phyloP scores from a whole-genome alignment of 2,888 invertebrate genomes.

The Drosophila pullipes region DNA sequence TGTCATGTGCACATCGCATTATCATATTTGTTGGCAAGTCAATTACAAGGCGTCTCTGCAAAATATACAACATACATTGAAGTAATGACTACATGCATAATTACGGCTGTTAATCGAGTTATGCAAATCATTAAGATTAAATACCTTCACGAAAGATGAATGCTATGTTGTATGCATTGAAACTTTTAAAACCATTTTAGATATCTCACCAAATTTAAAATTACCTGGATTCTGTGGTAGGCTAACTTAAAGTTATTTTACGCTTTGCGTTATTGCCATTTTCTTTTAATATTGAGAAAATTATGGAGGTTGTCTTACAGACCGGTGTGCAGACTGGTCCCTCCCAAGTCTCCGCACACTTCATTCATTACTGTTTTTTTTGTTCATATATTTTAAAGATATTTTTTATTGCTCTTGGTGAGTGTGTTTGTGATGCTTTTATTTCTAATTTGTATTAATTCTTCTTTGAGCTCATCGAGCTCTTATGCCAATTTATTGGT shows the following conservation, averaged over 20 bases:
- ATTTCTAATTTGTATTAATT: not conserved
- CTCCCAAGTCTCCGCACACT: not conserved
- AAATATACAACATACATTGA: conserved; percentile 8
- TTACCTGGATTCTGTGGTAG: not conserved
- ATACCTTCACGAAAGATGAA: not conserved
- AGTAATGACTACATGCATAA: conserved; percentile 4
- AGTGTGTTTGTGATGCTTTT: not conserved
- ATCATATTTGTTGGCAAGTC: conserved; percentile 62
- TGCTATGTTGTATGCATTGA: not conserved
- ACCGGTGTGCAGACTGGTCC: not conserved
- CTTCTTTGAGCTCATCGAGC: not conserved
- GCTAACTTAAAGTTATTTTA: not conserved
- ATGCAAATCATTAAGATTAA: not conserved
- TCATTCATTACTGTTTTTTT: not conserved
- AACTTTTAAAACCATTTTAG: not conserved
- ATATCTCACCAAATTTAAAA: not conserved
- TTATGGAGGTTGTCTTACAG: not conserved
- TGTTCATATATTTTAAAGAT: not conserved
- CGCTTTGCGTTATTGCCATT: not conserved
- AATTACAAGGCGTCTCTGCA: conserved; percentile 26
- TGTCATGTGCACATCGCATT: conserved; percentile 72
- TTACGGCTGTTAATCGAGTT: conserved; percentile 12
- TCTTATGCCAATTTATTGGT: not conserved
- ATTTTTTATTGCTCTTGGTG: not conserved
- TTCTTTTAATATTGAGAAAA: not conserved